Evolutionary conservation across 2,797 vertebrate species (phyloP).

Genomic region (Helicolenus hilgendorfi): DNA sequence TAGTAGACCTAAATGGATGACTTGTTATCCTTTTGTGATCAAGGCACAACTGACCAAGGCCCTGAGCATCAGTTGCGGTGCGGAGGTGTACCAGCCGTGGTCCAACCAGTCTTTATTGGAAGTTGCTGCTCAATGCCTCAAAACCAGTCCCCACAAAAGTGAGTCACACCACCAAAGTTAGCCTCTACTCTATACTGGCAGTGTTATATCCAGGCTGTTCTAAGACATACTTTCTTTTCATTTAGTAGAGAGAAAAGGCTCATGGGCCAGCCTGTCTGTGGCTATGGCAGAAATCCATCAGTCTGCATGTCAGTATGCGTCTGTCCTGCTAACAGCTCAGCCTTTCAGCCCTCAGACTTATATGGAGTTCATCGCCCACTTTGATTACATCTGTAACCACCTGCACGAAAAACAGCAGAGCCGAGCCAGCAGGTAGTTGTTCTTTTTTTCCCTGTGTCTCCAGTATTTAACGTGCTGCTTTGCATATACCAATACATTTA

Average conservation of each 20-base stretch:
- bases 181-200: neutral
- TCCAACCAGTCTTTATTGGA: constrained; percentile 79
- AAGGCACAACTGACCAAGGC: constrained; percentile 79
- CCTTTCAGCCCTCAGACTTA: constrained; percentile 89
- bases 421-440: constrained; percentile 80
- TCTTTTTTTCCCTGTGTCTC: neutral
- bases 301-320: constrained; percentile 85
- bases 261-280: constrained; percentile 69
- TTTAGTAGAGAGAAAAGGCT: constrained; percentile 53
- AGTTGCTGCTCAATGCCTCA: constrained; percentile 80
- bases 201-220: neutral
- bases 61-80: constrained; percentile 82
- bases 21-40: neutral
- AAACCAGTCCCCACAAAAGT: constrained; percentile 45
- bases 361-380: constrained; percentile 87
- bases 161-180: constrained; percentile 42
- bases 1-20: neutral
- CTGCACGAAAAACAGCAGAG: constrained; percentile 62
- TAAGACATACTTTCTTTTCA: neutral
- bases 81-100: constrained; percentile 91
- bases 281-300: constrained; percentile 91
- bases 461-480: neutral
- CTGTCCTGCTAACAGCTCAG: constrained; percentile 75
- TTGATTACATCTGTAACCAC: constrained; percentile 66
- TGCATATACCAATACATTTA: neutral